phyloP scores from a whole-genome alignment of 2,797 vertebrate genomes.

The Tenualosa thibaudeaui region DNA sequence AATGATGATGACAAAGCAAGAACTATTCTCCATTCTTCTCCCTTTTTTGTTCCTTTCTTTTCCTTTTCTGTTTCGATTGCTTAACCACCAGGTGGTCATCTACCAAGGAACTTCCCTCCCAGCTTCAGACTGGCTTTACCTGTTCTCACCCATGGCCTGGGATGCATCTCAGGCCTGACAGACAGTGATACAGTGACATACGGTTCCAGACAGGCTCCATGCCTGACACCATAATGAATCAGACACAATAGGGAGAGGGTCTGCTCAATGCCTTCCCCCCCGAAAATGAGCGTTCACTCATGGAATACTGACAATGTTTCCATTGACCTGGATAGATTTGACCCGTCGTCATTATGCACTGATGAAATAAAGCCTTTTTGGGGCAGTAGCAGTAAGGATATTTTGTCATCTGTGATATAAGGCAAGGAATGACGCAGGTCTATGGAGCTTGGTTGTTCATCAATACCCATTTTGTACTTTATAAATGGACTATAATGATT shows the following conservation, averaged over 20 bases:
- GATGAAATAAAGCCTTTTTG: slow-evolving; percentile 21
- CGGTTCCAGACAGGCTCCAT: background rate
- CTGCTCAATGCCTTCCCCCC: background rate
- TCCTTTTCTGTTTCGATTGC: background rate
- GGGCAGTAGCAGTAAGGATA: slow-evolving; percentile 1
- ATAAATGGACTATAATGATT: background rate
- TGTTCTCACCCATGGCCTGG: background rate
- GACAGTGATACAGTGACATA: slow-evolving; percentile 13
- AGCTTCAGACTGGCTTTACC: background rate
- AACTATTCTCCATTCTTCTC: background rate
- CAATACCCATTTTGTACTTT: background rate
- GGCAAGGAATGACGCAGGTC: background rate
- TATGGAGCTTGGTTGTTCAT: background rate
- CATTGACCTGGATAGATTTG: slow-evolving; percentile 23
- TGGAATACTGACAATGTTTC: slow-evolving; percentile 22
- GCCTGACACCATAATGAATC: background rate
- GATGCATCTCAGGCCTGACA: background rate
- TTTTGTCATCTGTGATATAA: slow-evolving; percentile 14
- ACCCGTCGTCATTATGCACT: background rate
- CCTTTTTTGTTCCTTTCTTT: background rate
- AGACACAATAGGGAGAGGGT: background rate
- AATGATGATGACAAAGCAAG: background rate
- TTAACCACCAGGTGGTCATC: background rate
- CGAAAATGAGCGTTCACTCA: slow-evolving; percentile 4
- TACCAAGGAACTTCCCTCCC: background rate